These are phyloP conservation scores for Paradisaea rubra DNA, from an alignment of 2,113 vertebrate genomes.

Conservation along the genomic window DNA sequence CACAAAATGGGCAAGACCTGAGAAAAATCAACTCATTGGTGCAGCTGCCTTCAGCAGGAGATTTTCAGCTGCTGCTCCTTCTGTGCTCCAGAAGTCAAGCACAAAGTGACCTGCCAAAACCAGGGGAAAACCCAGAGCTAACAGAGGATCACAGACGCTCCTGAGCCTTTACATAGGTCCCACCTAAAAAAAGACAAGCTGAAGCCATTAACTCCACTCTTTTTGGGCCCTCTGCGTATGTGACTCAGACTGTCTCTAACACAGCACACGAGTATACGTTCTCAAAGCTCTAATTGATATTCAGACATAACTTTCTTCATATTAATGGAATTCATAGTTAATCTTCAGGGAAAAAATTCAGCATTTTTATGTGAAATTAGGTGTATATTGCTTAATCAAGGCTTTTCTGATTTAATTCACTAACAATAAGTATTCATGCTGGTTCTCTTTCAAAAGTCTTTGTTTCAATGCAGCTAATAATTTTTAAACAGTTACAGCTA, in stretches of 20 bases:
- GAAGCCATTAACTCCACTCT: not conserved
- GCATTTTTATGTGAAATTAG: conserved; percentile 68
- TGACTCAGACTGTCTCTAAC: not conserved
- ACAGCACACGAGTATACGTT: not conserved
- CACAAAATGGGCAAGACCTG: not conserved
- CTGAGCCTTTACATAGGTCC: not conserved
- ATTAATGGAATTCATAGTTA: conserved; percentile 54
- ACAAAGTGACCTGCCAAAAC: not conserved
- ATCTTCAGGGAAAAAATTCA: conserved; percentile 64
- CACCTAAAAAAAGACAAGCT: not conserved
- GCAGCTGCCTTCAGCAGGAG: not conserved
- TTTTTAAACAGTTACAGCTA: conserved; percentile 57
- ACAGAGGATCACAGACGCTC: not conserved
- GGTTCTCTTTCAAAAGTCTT: conserved; percentile 58
- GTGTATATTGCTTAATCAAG: conserved; percentile 69
- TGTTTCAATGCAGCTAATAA: conserved; percentile 61
- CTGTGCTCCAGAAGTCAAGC: not conserved
- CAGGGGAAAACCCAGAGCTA: not conserved
- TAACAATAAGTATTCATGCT: conserved; percentile 50
- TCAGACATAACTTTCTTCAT: conserved; percentile 32
- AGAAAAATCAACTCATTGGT: not conserved
- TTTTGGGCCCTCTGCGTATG: not conserved
- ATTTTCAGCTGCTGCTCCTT: not conserved
- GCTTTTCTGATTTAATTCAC: conserved; percentile 63
- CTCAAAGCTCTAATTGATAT: conserved; percentile 48